phyloP scores from a whole-genome alignment of 2,797 vertebrate genomes.

The Leptodactylus fallax region DNA sequence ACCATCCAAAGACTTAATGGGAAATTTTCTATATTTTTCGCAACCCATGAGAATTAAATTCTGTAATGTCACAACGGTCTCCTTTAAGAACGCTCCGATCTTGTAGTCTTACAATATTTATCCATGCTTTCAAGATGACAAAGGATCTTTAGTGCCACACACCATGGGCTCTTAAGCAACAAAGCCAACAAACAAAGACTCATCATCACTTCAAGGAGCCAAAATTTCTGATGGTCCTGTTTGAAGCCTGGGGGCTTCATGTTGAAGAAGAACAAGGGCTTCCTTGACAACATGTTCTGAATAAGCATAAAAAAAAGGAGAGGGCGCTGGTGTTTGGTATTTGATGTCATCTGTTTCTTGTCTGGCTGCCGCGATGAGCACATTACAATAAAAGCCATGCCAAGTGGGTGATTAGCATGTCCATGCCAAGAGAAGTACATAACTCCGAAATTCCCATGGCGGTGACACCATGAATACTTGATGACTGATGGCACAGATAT shows the following conservation, averaged over 20 bases:
- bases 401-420: conserved; percentile 45
- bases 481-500: conserved; percentile 36
- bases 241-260: not conserved
- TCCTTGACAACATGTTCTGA: not conserved
- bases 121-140: not conserved
- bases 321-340: conserved; percentile 31
- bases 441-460: conserved; percentile 40
- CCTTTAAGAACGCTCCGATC: not conserved
- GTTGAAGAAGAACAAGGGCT: not conserved
- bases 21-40: too few species aligned
- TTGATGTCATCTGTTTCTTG: conserved; percentile 26
- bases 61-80: not conserved
- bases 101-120: not conserved
- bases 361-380: conserved; percentile 27
- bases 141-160: not conserved
- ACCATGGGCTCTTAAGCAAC: not conserved
- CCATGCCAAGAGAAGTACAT: conserved; percentile 44
- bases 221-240: not conserved
- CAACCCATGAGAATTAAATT: too few species aligned
- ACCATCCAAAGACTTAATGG: too few species aligned
- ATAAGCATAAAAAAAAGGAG: not conserved
- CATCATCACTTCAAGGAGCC: not conserved
- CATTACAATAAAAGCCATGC: conserved; percentile 35
- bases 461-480: conserved; percentile 45
- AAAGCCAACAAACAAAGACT: not conserved